These are phyloP conservation scores for Oryzias curvinotus DNA, from an alignment of 2,113 vertebrate genomes.

Conservation along the genomic window DNA sequence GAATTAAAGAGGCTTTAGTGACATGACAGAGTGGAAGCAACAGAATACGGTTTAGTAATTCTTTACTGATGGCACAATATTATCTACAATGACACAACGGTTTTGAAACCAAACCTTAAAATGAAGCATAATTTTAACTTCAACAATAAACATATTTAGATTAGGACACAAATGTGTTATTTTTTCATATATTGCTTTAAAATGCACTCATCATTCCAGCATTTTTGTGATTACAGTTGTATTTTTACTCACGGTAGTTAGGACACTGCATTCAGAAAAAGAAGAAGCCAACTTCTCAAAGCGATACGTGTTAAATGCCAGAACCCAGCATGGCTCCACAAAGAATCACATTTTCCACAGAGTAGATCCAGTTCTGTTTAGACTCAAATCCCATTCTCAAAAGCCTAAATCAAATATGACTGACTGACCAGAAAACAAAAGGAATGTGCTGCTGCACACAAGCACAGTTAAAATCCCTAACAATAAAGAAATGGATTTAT, in stretches of 20 bases:
- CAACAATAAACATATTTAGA: not conserved
- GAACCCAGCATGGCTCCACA: constrained; percentile 38
- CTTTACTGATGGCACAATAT: too few species aligned
- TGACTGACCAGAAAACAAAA: constrained; percentile 66
- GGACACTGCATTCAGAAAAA: constrained; percentile 6
- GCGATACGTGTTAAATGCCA: constrained; percentile 51
- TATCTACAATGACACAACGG: too few species aligned
- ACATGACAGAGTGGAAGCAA: too few species aligned
- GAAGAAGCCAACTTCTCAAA: constrained; percentile 22
- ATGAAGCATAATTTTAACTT: too few species aligned
- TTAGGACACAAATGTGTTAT: not conserved
- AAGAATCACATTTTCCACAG: constrained; percentile 32
- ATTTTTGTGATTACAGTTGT: not conserved
- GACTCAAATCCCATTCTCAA: constrained; percentile 4
- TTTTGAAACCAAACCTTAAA: too few species aligned
- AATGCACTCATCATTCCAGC: constrained; percentile 2
- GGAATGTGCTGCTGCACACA: not conserved
- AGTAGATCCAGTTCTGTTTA: constrained; percentile 19
- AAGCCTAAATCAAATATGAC: constrained; percentile 27
- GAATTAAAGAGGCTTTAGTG: too few species aligned
- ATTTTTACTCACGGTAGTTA: constrained; percentile 38
- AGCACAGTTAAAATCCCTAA: not conserved
- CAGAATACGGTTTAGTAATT: too few species aligned
- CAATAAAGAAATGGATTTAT: not conserved
- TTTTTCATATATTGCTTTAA: not conserved